Conservation (phyloP, 2,113 vertebrate species). For the Percina caprodes region DNA sequence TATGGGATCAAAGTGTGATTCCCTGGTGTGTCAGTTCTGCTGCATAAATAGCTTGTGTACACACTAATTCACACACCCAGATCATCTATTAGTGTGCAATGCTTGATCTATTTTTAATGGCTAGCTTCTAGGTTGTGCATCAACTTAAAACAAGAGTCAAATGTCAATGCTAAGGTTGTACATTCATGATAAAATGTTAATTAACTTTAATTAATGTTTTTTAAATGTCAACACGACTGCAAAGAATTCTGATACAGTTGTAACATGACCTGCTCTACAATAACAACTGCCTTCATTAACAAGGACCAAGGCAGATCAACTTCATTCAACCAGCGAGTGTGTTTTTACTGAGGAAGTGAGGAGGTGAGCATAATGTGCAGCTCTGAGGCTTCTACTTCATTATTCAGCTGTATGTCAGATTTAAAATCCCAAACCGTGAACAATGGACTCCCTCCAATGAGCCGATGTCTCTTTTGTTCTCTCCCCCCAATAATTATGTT, state of each 20-base stretch:
- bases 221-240: not conserved
- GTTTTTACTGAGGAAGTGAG: constrained; percentile 24
- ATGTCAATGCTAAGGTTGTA: constrained; percentile 13
- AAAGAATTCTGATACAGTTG: not conserved
- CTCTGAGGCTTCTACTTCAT: constrained; percentile 50
- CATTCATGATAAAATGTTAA: not conserved
- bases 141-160: constrained; percentile 12
- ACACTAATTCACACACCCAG: constrained; percentile 6
- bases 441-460: constrained; percentile 57
- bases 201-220: constrained; percentile 5
- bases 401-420: constrained; percentile 55
- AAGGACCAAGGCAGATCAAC: not conserved
- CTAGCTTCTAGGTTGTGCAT: constrained; percentile 1
- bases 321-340: not conserved
- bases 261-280: not conserved
- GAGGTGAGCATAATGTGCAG: constrained; percentile 29
- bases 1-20: constrained; percentile 37
- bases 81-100: constrained; percentile 35
- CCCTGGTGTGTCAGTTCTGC: constrained; percentile 14
- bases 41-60: constrained; percentile 27
- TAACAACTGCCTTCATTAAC: not conserved
- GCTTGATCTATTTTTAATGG: constrained; percentile 52
- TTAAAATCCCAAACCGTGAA: constrained; percentile 59
- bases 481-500: constrained; percentile 59
- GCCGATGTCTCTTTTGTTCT: constrained; percentile 62